phyloP scores from a whole-genome alignment of 2,113 vertebrate species.

The Cryptotis parvus region DNA sequence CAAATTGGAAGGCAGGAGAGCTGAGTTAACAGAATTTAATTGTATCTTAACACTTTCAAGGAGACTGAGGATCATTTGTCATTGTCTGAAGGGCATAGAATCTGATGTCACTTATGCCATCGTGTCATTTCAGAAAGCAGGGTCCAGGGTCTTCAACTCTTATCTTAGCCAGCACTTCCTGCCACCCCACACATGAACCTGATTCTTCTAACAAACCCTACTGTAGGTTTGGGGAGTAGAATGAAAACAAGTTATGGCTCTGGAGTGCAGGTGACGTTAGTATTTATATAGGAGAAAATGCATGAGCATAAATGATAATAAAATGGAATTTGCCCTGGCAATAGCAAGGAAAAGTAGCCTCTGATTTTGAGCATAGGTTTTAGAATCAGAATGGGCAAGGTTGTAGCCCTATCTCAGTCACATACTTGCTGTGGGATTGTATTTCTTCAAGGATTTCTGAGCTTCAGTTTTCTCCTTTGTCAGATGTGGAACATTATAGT shows the following conservation, averaged over 20 bases:
- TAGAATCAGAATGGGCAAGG: not conserved
- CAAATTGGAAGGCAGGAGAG: slow-evolving; percentile 78
- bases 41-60: slow-evolving; percentile 79
- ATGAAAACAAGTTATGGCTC: not conserved
- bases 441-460: slow-evolving; percentile 3
- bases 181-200: not conserved
- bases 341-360: not conserved
- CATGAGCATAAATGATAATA: not conserved
- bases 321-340: not conserved
- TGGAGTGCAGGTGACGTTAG: not conserved
- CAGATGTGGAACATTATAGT: not conserved
- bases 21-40: slow-evolving; percentile 80
- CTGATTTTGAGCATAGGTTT: not conserved
- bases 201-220: no score
- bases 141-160: not conserved
- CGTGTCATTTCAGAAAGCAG: slow-evolving; percentile 54
- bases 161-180: not conserved
- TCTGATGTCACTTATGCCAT: slow-evolving; percentile 70
- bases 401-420: not conserved
- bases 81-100: slow-evolving; percentile 77
- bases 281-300: not conserved
- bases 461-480: slow-evolving; percentile 19
- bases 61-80: slow-evolving; percentile 80
- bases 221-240: not conserved
- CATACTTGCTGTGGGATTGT: not conserved